Evolutionary conservation across 2,113 vertebrate genomes (phyloP).

Genomic region (Edolisoma coerulescens): DNA sequence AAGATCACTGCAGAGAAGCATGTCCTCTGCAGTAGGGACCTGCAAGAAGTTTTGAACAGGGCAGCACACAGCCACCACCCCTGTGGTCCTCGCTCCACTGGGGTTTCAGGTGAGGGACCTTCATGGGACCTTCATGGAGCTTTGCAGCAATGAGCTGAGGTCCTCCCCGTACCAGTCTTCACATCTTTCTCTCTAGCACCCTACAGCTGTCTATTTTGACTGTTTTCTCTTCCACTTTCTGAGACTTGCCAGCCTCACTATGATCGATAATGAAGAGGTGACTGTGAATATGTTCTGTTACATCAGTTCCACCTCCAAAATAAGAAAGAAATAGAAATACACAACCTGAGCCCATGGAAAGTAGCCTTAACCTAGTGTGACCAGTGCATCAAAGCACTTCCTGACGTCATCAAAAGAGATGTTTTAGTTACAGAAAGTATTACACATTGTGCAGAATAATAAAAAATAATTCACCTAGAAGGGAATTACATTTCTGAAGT

Average conservation of each 20-base stretch:
- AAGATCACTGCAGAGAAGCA: background rate
- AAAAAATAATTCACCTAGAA: background rate
- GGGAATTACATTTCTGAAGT: background rate
- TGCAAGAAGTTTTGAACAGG: background rate
- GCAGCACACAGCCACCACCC: background rate
- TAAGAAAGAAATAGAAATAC: background rate
- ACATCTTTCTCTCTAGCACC: background rate
- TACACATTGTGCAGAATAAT: background rate
- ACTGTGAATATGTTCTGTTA: background rate
- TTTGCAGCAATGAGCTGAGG: accelerated
- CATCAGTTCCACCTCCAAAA: background rate
- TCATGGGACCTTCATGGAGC: background rate
- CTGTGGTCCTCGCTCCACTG: accelerated
- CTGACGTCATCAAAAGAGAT: accelerated
- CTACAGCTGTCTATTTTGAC: accelerated
- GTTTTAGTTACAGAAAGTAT: background rate
- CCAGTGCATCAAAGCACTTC: background rate
- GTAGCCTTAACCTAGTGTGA: background rate
- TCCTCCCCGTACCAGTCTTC: background rate
- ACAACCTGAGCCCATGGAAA: background rate
- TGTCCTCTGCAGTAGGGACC: background rate
- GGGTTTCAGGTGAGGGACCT: background rate
- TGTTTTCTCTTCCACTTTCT: background rate
- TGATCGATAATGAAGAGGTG: background rate
- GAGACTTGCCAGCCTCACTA: background rate